These are phyloP conservation scores for Pithys albifrons DNA, from an alignment of 2,113 vertebrate species.

Conservation along the genomic window DNA sequence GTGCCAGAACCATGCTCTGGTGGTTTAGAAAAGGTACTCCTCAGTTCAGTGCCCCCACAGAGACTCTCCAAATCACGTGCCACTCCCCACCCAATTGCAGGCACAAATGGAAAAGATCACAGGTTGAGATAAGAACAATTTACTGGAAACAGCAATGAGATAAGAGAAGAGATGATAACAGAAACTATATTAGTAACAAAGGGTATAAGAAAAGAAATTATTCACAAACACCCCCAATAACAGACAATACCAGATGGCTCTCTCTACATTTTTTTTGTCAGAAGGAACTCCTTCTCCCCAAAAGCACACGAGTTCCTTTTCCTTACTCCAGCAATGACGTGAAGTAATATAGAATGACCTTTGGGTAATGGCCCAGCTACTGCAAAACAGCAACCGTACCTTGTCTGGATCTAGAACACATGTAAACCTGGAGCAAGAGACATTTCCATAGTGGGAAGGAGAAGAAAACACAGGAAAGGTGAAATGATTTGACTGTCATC, in stretches of 20 bases:
- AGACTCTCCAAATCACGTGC: background rate
- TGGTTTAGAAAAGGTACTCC: background rate
- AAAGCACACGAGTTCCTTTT: background rate
- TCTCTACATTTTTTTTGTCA: background rate
- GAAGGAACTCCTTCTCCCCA: background rate
- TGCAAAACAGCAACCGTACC: background rate
- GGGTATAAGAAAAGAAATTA: background rate
- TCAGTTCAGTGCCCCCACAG: background rate
- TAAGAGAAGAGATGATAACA: background rate
- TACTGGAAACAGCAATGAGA: background rate
- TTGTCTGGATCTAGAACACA: background rate
- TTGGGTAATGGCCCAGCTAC: background rate
- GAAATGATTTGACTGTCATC: background rate
- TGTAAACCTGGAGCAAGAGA: background rate
- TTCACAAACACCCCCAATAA: background rate
- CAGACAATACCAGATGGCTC: background rate
- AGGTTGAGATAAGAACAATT: background rate
- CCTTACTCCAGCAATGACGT: background rate
- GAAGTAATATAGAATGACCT: background rate
- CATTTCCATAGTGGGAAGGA: background rate
- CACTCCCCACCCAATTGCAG: background rate
- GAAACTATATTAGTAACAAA: background rate
- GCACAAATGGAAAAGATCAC: background rate
- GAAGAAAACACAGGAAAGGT: background rate
- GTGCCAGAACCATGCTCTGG: background rate